Evolutionary conservation across 1,140 invertebrate genomes (phyloP).

Genomic region (Apis cerana): DNA sequence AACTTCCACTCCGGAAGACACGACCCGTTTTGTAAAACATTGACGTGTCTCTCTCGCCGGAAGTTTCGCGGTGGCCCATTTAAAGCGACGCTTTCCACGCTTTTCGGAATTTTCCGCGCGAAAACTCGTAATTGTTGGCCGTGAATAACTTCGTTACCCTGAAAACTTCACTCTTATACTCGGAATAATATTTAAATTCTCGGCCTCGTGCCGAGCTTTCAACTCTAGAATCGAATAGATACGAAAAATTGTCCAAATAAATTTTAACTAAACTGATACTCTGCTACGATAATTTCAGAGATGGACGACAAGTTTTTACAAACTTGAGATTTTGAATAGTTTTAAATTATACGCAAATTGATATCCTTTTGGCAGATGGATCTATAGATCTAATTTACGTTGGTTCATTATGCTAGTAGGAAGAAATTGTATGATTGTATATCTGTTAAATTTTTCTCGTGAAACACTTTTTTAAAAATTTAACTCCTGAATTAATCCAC

Average conservation of each 20-base stretch:
- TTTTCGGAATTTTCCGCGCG: conserved; percentile 27
- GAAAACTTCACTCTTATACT: conserved; percentile 7
- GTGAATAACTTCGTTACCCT: conserved; percentile 36
- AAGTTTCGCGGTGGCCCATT: conserved; percentile 9
- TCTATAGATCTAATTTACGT: too few relatives aligned
- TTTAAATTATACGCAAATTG: background rate
- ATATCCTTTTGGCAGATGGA: too few relatives aligned
- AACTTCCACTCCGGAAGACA: background rate
- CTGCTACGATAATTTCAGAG: too few relatives aligned
- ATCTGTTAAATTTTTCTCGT: too few relatives aligned
- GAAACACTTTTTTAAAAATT: too few relatives aligned
- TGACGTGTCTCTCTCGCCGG: background rate
- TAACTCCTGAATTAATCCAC: too few relatives aligned
- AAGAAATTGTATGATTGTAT: too few relatives aligned
- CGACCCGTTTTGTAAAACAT: background rate
- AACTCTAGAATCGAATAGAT: conserved; percentile 11
- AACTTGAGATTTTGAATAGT: too few relatives aligned
- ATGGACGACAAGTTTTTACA: too few relatives aligned
- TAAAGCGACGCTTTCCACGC: conserved; percentile 12
- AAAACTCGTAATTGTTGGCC: conserved; percentile 28
- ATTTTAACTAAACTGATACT: background rate
- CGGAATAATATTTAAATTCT: conserved; percentile 32
- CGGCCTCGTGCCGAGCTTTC: too few relatives aligned
- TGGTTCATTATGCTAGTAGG: too few relatives aligned
- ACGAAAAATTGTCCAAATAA: background rate